Conservation (phyloP, 2,113 vertebrate species). For the Ovis canadensis region DNA sequence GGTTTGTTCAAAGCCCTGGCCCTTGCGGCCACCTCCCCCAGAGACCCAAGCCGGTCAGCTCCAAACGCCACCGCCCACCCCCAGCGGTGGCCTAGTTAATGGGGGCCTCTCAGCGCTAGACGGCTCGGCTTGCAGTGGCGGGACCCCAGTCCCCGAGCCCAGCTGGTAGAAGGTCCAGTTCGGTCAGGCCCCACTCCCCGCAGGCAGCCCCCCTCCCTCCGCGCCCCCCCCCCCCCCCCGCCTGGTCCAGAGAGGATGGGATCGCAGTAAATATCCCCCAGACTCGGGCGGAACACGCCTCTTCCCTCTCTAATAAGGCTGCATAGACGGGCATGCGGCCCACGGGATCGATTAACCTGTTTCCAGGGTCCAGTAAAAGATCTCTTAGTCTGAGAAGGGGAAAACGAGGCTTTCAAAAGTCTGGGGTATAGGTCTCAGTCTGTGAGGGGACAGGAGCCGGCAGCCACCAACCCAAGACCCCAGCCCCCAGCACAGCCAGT, state of each 20-base stretch:
- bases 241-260: background rate
- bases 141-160: background rate
- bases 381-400: background rate
- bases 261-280: background rate
- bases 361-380: background rate
- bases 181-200: background rate
- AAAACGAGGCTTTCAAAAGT: background rate
- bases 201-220: too few relatives aligned
- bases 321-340: background rate
- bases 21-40: background rate
- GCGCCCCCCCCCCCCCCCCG: too few relatives aligned
- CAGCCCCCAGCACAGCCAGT: background rate
- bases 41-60: conserved; percentile 21
- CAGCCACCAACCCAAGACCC: background rate
- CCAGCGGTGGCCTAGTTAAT: conserved; percentile 56
- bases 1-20: conserved; percentile 61
- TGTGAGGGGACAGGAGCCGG: background rate
- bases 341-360: background rate
- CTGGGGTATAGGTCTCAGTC: background rate
- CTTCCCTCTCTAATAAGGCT: background rate
- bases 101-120: background rate
- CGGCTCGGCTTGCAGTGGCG: accelerated
- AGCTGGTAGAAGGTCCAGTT: background rate
- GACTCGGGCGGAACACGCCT: background rate
- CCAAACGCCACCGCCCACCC: background rate